Conservation (phyloP, 2,888 invertebrate species). For the Calephelis perditalis region DNA sequence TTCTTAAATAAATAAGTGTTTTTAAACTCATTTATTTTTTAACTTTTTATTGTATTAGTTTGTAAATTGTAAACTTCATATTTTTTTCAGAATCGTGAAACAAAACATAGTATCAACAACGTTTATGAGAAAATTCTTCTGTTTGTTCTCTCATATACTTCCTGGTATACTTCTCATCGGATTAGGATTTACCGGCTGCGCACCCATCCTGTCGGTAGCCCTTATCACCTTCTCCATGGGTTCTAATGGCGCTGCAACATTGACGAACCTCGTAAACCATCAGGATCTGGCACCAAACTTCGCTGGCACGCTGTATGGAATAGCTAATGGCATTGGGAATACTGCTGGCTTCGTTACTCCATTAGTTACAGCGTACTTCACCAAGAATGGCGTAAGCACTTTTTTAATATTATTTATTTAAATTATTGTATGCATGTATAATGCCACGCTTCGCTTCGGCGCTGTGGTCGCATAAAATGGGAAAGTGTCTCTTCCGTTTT, state of each 20-base stretch:
- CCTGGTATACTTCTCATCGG: constrained; percentile 72
- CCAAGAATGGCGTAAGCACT: constrained; percentile 73
- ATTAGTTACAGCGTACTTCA: constrained; percentile 82
- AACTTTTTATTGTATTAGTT: no score
- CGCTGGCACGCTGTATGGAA: constrained; percentile 86
- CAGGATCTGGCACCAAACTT: constrained; percentile 89
- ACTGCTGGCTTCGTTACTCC: constrained; percentile 86
- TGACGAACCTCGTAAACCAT: constrained; percentile 80
- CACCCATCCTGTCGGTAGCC: constrained; percentile 80
- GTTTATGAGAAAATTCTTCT: constrained; percentile 81
- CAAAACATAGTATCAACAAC: constrained; percentile 68
- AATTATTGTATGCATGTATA: no score
- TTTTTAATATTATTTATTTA: background rate
- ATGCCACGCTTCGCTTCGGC: no score
- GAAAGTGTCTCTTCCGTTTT: no score
- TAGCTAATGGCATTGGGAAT: constrained; percentile 85
- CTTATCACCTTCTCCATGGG: constrained; percentile 84
- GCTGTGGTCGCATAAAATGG: no score
- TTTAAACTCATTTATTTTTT: no score
- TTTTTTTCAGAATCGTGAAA: constrained; percentile 59
- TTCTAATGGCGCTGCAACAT: constrained; percentile 80
- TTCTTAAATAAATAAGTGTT: no score
- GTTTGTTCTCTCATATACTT: constrained; percentile 79
- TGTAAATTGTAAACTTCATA: background rate
- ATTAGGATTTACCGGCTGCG: constrained; percentile 80